Evolutionary conservation across 2,888 invertebrate species (phyloP), one percentile per base, ranked within the genome.

Genomic region (Gastracanthus pulcherrimus): DNA sequence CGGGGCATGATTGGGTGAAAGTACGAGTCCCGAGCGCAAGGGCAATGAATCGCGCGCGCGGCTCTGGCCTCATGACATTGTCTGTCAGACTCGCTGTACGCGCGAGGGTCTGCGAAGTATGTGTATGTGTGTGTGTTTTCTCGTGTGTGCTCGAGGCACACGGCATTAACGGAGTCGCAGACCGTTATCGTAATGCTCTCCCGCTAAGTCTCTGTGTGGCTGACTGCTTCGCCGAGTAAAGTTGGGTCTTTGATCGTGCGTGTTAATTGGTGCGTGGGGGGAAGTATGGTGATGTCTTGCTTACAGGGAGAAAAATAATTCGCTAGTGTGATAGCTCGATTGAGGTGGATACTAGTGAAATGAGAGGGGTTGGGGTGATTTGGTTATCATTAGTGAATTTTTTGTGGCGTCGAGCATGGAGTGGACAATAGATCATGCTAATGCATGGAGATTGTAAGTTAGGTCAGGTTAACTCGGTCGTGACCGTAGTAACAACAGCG

Each of bases 1-100:
- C 29, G 58, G 26, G 26, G 62, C 74, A 38, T 80, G 81, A 84
- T 86, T 84, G 84, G 87, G 87, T 86, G 87, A 87, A 87, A 87
- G 87, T 87, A 82, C 71, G 34, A 13, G 36, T n/a, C n/a, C n/a
- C n/a, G n/a, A n/a, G n/a, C n/a, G 60, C 67, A 87, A 86, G 87
- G 85, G 85, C 88, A 86, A 86, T 86, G 85, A 85, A 83, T 85
- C 83, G 84, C 80, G 72, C 13, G 26, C 34, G 31, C n/a, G 9
- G 55, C 23, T 11, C 51, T 81, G 84, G 80, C 84, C 84, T 77
- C 83, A 71, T 78, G 75, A 80, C 78, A 81, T 84, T 80, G 81
- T 80, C 81, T 48, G 78, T 76, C 64, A 41, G 76, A 76, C 55
- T 19, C 23, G n/a, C 51, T n/a, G 19, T 3, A n/a, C n/a, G n/a